Base-by-base conservation (phyloP, 2,113 vertebrate species). In the Chloroceryle aenea region DNA sequence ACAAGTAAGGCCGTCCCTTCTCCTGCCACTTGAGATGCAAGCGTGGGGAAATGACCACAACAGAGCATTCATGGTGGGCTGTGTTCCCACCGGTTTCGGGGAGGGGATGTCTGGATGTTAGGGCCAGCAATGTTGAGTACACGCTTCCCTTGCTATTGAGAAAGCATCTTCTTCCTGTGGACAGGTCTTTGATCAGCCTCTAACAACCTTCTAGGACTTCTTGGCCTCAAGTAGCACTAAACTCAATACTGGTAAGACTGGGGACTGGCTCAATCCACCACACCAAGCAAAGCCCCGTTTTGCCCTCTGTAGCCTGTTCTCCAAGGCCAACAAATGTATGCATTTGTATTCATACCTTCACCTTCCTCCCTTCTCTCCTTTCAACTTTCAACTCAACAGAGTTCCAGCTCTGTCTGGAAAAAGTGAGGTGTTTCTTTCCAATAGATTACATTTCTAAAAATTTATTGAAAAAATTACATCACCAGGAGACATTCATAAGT, bases 31-130 rank as follows among this genome's bases (percentile, higher is more conserved):
- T 29, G 64, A 26, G 69, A 92, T 55, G 34, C 58, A 22, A 1
- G 8, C 10, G 16, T 12, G 68, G 34, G 32, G 23, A 79, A 75
- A 67, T 0, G 0, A 7, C 61, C n/a, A 40, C 19, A 34, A 30
- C 45, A 73, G 12, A 76, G 43, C 16, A 47, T 83, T 47, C 75
- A 29, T 52, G 52, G 56, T 10, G 5, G 6, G 29, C 34, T 38
- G 32, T 34, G 9, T 21, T 68, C 62, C 71, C 75, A 64, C 66
- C 2, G 27, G 16, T 19, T 76, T 40, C 62, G 82, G 66, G 42
- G 45, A 56, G 32, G 20, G 27, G 47, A n/a, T 2, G 13, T 56
- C 34, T 1, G 7, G 29, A 23, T 30, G 53, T 20, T 29, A 43
- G 42, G 40, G 36, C 4, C 16, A 52, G 61, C 34, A 26, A 16